phyloP scores from a whole-genome alignment of 2,797 vertebrate species.

The Parotocinclus haroldoi region DNA sequence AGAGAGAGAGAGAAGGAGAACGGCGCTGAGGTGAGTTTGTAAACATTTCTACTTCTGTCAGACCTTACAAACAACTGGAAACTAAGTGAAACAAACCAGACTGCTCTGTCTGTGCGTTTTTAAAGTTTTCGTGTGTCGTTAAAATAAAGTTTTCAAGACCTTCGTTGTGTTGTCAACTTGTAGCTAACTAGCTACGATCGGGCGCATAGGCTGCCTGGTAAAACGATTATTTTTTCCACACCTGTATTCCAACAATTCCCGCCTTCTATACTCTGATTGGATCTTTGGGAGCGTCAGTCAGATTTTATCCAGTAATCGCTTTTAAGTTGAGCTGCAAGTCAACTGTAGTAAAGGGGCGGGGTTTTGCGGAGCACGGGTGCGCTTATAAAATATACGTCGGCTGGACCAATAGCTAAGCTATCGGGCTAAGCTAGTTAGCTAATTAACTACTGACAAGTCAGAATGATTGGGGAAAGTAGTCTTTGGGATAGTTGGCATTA shows the following conservation, averaged over 20 bases:
- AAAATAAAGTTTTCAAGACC: constrained; percentile 13
- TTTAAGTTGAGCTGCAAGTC: background rate
- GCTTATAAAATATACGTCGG: background rate
- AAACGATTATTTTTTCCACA: background rate
- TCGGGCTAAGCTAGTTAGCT: constrained; percentile 14
- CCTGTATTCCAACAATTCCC: constrained; percentile 14
- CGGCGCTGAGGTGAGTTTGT: constrained; percentile 81
- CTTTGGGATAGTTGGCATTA: background rate
- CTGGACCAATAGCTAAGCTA: constrained; percentile 2
- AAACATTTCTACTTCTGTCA: constrained; percentile 73
- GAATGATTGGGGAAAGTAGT: background rate
- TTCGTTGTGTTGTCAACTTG: constrained; percentile 44
- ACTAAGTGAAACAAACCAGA: constrained; percentile 4
- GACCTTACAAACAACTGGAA: constrained; percentile 36
- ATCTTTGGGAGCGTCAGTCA: background rate
- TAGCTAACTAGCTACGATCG: constrained; percentile 27
- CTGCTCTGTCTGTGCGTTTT: background rate
- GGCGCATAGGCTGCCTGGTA: background rate
- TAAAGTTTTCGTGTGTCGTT: constrained; percentile 4
- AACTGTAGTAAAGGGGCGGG: constrained; percentile 3
- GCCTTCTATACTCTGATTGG: background rate
- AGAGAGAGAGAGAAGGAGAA: constrained; percentile 58
- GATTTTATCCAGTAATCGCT: background rate
- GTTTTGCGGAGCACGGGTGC: background rate
- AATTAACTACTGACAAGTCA: constrained; percentile 39